phyloP scores from a whole-genome alignment of 2,113 vertebrate genomes.

The Triplophysa rosa region DNA sequence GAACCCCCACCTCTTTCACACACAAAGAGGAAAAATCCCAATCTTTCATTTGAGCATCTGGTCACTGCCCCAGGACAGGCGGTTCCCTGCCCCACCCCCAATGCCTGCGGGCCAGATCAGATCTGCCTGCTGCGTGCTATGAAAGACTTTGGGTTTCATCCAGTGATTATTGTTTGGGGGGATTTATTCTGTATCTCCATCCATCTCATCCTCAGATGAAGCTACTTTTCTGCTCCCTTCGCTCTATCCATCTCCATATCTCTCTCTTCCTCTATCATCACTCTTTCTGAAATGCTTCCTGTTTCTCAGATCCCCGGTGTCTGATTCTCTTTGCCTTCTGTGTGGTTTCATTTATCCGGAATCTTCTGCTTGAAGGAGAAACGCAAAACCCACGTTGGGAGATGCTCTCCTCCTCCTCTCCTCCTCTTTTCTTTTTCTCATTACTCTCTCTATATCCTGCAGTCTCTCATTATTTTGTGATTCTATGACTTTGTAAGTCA shows the following conservation, averaged over 20 bases:
- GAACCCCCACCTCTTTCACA: conserved; percentile 31
- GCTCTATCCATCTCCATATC: conserved; percentile 12
- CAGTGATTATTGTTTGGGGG: conserved; percentile 49
- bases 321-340: conserved; percentile 50
- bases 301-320: conserved; percentile 43
- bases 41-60: conserved; percentile 71
- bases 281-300: conserved; percentile 37
- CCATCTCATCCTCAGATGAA: conserved; percentile 67
- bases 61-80: conserved; percentile 68
- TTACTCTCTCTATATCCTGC: conserved; percentile 21
- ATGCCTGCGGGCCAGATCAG: conserved; percentile 56
- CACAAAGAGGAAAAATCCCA: conserved; percentile 57
- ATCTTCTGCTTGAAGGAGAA: conserved; percentile 47
- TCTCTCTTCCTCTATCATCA: conserved; percentile 25
- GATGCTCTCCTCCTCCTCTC: conserved; percentile 20
- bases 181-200: conserved; percentile 62
- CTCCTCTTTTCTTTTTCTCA: conserved; percentile 18
- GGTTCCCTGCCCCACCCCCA: conserved; percentile 66
- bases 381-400: conserved; percentile 56
- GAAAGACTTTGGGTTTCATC: conserved; percentile 53
- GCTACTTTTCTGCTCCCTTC: conserved; percentile 55
- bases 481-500: conserved; percentile 37
- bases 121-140: conserved; percentile 55
- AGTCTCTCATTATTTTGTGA: conserved; percentile 33
- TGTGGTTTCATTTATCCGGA: conserved; percentile 56